Base-by-base conservation (phyloP, 2,113 vertebrate species). In the Protomyctophum bolini region DNA sequence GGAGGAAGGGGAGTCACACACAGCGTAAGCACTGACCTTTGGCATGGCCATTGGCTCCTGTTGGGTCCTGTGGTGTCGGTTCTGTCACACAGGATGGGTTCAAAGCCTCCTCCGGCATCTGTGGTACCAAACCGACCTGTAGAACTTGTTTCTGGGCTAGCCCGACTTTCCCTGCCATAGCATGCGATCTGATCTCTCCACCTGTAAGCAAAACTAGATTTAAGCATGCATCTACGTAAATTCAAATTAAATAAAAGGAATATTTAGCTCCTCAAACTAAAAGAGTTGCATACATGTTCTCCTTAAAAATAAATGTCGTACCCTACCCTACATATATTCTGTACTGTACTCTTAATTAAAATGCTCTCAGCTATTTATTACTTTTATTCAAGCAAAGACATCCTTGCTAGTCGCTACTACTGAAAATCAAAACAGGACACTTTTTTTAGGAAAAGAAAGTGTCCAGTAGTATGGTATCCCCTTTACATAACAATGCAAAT, bases 1-100 rank as follows among this genome's bases (percentile, higher is more conserved):
- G 50, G 58, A 12, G 64, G 64, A 66, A n/a, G 50, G 48, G 14
- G 8, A 10, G 6, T 3, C 8, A 11, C 21, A 62, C 78, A 56
- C 65, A 74, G 29, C 1, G 33, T 3, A 41, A 41, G 2, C 14
- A 70, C 88, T 54, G 64, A 88, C 87, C 89, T 89, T 70, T 83
- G 46, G 54, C 8, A 1, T 21, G 6, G 7, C 65, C 72, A 14
- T 55, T 65, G 29, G 54, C 8, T n/a, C 9, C 48, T n/a, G 60
- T 4, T 0, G 5, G 0, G 8, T 82, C 81, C 10, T 58, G 50
- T 0, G 54, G 49, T 51, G 55, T 7, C 1, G 83, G 7, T 5
- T 45, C 63, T 21, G 58, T 48, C 2, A 47, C 7, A 15, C 64
- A 73, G 47, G 74, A 72, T 14, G 28, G 66, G 5, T 77, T 70